Conservation (phyloP, 2,113 vertebrate genomes). For the Oreamnos americanus region DNA sequence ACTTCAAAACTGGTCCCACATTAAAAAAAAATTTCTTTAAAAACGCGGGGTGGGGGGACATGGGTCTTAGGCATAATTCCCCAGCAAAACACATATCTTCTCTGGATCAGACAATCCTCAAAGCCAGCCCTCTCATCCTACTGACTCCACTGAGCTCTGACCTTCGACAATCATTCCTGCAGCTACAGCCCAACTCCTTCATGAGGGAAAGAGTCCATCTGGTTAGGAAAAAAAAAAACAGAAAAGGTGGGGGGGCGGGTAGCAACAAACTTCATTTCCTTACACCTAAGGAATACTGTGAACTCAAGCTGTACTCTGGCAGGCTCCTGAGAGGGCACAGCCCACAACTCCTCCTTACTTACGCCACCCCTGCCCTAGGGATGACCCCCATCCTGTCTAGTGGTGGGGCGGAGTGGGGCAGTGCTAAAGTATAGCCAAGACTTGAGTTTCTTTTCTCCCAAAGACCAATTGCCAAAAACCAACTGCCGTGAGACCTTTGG, state of each 20-base stretch:
- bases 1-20: neutral
- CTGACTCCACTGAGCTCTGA: neutral
- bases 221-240: neutral
- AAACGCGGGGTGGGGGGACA: fast-evolving
- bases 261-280: neutral
- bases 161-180: neutral
- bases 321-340: neutral
- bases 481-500: neutral
- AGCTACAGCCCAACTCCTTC: neutral
- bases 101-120: neutral
- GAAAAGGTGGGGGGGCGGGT: neutral
- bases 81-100: neutral
- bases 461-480: conserved; percentile 1
- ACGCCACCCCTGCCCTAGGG: no score
- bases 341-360: neutral
- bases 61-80: neutral
- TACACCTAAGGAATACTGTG: neutral
- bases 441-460: neutral
- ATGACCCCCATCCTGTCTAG: neutral
- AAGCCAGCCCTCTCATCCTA: neutral
- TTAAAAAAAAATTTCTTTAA: neutral
- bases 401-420: no score
- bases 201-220: neutral
- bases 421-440: neutral
- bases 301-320: neutral